phyloP scores from a whole-genome alignment of 2,888 invertebrate genomes.

The Harpalus rufipes region DNA sequence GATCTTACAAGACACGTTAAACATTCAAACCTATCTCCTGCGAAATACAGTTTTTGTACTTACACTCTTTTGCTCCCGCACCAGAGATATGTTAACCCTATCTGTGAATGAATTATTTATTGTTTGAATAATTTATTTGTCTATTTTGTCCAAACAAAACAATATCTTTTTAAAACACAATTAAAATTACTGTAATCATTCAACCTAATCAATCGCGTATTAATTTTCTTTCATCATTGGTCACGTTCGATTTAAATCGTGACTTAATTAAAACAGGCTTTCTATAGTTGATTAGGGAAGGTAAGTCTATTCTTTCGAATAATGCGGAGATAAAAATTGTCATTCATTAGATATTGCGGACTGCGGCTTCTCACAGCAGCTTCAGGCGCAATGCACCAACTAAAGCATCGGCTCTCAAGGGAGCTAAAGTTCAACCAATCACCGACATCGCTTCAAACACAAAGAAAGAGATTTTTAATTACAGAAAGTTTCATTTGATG shows the following conservation, averaged over 20 bases:
- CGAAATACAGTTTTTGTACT: no score
- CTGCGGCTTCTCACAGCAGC: background rate
- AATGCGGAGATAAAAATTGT: conserved; percentile 16
- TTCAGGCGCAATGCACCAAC: background rate
- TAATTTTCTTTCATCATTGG: conserved; percentile 13
- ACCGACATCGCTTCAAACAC: background rate
- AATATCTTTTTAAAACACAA: background rate
- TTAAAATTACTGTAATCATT: background rate
- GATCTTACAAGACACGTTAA: no score
- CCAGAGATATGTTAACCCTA: no score
- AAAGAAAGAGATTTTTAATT: conserved; percentile 20
- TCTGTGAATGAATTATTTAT: no score
- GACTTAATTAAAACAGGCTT: conserved; percentile 37
- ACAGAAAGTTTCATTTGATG: background rate
- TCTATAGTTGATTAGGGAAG: background rate
- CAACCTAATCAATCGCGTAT: background rate
- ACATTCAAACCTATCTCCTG: no score
- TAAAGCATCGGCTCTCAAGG: background rate
- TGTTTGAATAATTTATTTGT: background rate
- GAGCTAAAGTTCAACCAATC: background rate
- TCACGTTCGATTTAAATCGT: conserved; percentile 43
- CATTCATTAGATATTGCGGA: conserved; percentile 30
- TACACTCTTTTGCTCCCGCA: no score
- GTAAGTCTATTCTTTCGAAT: background rate
- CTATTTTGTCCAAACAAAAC: background rate